These are phyloP conservation scores for Eupithecia vulgata DNA, from an alignment of 2,888 invertebrate genomes.

Conservation along the genomic window DNA sequence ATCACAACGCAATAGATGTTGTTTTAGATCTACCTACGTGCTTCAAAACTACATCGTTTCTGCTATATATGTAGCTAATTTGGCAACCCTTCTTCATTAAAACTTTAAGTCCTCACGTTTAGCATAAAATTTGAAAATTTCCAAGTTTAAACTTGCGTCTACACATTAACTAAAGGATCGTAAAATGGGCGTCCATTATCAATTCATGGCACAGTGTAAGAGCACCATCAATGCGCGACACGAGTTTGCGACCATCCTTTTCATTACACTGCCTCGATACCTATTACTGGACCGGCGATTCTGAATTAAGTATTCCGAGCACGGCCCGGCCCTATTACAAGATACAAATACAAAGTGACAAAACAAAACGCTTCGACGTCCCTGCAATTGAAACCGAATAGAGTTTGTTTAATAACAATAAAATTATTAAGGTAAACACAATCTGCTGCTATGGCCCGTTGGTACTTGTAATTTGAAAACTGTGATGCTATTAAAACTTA, in stretches of 20 bases:
- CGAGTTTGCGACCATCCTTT: conserved; percentile 32
- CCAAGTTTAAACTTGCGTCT: not conserved
- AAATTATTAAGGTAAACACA: conserved; percentile 37
- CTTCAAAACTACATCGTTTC: not conserved
- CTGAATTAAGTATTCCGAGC: conserved; percentile 63
- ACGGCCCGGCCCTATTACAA: conserved; percentile 71
- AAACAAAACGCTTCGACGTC: conserved; percentile 65
- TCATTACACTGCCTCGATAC: conserved; percentile 34
- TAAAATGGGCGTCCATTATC: conserved; percentile 17
- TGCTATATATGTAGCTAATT: not conserved
- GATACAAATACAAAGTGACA: conserved; percentile 74
- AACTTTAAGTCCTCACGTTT: not conserved
- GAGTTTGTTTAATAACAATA: conserved; percentile 52
- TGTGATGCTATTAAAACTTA: conserved; percentile 7
- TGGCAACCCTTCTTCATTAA: not conserved
- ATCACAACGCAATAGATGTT: not conserved
- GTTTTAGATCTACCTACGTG: not conserved
- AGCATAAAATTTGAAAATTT: not conserved
- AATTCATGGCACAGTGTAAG: conserved; percentile 29
- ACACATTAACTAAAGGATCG: conserved; percentile 5
- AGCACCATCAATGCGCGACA: conserved; percentile 22
- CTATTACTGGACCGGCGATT: conserved; percentile 34
- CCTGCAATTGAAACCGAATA: conserved; percentile 63
- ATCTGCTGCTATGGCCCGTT: conserved; percentile 19
- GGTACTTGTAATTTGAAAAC: conserved; percentile 4